Evolutionary conservation across 2,888 invertebrate genomes (phyloP), one percentile per base, ranked within the genome.

Genomic region (Polydrusus cervinus): DNA sequence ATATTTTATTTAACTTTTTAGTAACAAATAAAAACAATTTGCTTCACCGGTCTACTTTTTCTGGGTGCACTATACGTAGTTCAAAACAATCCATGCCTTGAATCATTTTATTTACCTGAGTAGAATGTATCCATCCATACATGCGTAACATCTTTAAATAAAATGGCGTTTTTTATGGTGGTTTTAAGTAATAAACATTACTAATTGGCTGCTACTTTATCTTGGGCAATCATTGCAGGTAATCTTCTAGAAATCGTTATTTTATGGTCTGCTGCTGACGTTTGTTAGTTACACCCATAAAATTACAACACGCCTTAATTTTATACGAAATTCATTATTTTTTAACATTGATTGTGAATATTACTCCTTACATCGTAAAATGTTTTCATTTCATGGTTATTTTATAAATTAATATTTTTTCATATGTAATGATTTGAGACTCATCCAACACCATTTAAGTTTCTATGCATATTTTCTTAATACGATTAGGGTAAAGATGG

Each of bases 281-380:
- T 38, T 60, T 60, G 55, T 38, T 60, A 60, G 57, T 60, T 60
- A 60, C 57, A 60, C 57, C 57, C 57, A 60, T 60, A 16, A 60
- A 60, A 60, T 38, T n/a, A 60, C 16, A 38, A 38, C 38, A 60
- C 57, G 16, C 57, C 57, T 60, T 47, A 43, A 43, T 43, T 43
- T 43, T 43, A 43, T 43, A 9, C 9, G 43, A 43, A n/a, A 43
- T 43, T 51, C 18, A 51, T 10, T 11, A 51, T 51, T 51, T 10
- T 51, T 51, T 51, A 10, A 51, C 8, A 8, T 20, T 8, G 49
- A 51, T 34, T 34, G 25, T 1, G 34, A 34, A 34, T 10, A 34
- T 34, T 25, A 25, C 5, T 1, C 5, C 5, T 25, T 25, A 10
- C 34, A 34, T 34, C 34, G 34, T 34, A 34, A 25, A 25, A 9